phyloP scores from a whole-genome alignment of 2,113 vertebrate genomes.

The Melospiza georgiana region DNA sequence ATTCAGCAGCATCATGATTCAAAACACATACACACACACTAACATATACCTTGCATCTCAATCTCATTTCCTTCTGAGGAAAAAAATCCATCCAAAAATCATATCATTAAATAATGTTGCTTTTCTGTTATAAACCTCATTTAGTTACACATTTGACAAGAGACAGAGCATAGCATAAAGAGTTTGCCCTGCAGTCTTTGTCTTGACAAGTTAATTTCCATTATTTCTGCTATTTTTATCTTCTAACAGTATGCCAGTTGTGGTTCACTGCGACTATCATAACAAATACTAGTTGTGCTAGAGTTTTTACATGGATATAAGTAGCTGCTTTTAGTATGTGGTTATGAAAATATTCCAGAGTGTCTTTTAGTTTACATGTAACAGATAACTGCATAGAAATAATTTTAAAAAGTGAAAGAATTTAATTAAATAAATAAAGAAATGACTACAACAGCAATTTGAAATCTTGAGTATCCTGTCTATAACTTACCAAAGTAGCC shows the following conservation, averaged over 20 bases:
- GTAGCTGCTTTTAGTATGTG: fast-evolving
- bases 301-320: not conserved
- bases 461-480: not conserved
- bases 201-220: not conserved
- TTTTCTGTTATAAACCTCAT: not conserved
- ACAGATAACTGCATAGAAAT: not conserved
- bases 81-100: not conserved
- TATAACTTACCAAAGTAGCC: not conserved
- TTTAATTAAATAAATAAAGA: not conserved
- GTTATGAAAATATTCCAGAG: not conserved
- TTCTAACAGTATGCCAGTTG: not conserved
- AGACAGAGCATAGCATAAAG: not conserved
- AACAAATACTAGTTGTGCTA: not conserved
- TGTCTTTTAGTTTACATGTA: not conserved
- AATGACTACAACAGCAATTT: not conserved
- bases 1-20: not conserved
- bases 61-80: not conserved
- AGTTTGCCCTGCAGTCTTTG: not conserved
- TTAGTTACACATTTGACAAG: not conserved
- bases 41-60: not conserved
- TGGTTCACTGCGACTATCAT: not conserved
- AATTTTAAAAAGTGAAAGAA: not conserved
- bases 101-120: not conserved
- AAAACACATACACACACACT: fast-evolving
- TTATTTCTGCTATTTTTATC: not conserved